These are phyloP conservation scores for Xiphophorus couchianus DNA, from an alignment of 2,113 vertebrate species.

Conservation along the genomic window DNA sequence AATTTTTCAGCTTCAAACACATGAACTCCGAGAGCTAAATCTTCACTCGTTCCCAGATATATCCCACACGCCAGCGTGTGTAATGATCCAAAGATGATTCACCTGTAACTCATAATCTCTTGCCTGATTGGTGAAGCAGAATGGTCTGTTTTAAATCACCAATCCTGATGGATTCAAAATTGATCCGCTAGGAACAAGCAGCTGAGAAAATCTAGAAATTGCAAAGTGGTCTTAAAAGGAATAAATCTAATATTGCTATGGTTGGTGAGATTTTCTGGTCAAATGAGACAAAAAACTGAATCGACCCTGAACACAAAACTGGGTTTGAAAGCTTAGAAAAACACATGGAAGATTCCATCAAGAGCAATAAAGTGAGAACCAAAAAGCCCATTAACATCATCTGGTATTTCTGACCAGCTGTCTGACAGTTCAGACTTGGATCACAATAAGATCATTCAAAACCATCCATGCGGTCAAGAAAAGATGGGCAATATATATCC, in stretches of 20 bases:
- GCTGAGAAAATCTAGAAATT: background rate
- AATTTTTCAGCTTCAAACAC: too few species aligned
- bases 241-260: background rate
- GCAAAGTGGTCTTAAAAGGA: background rate
- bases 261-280: background rate
- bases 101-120: too few species aligned
- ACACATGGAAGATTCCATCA: background rate
- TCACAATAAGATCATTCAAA: background rate
- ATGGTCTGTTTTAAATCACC: too few species aligned
- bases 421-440: constrained; percentile 3
- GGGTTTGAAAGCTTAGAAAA: background rate
- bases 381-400: constrained; percentile 2
- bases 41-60: too few species aligned
- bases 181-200: background rate
- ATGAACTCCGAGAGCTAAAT: too few species aligned
- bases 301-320: too few species aligned
- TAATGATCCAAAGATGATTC: too few species aligned
- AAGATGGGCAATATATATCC: background rate
- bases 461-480: too few species aligned
- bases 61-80: too few species aligned
- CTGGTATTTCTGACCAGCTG: constrained; percentile 5
- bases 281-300: background rate
- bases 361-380: constrained; percentile 19
- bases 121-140: too few species aligned
- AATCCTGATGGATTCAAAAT: background rate